These are phyloP conservation scores for Rotaria magnacalcarata DNA, from an alignment of 2,888 invertebrate species.

Conservation along the genomic window DNA sequence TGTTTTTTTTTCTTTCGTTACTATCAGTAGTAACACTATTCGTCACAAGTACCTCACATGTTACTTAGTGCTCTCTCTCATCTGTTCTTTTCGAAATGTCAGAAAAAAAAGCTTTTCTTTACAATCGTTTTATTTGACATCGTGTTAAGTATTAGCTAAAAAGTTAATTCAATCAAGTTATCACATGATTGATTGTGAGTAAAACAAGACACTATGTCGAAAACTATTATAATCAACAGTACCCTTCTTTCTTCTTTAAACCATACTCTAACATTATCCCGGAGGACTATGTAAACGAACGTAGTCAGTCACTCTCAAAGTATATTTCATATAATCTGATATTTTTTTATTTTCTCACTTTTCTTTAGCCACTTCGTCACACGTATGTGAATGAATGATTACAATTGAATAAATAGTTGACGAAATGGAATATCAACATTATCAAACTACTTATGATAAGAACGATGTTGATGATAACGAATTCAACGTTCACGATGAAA, in stretches of 20 bases:
- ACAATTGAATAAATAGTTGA: neutral
- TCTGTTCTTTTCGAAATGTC: too few species aligned
- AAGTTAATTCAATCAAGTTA: neutral
- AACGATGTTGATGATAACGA: neutral
- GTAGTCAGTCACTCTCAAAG: neutral
- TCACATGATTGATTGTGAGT: neutral
- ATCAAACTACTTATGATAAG: neutral
- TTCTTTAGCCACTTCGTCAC: neutral
- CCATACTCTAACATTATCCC: neutral
- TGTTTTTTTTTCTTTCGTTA: neutral
- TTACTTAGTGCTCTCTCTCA: neutral
- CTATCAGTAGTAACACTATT: neutral
- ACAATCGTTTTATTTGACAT: neutral
- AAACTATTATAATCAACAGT: neutral
- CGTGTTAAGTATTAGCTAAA: neutral
- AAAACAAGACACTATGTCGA: neutral
- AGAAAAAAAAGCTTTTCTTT: too few species aligned
- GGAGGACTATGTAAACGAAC: neutral
- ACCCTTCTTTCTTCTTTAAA: neutral
- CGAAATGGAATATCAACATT: neutral
- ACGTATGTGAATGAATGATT: neutral
- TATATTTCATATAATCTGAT: neutral
- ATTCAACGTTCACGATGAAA: neutral
- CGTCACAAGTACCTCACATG: neutral
- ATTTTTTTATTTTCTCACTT: neutral